Evolutionary conservation across 1,140 invertebrate genomes (phyloP).

Genomic region (Himalopsyche phryganea): DNA sequence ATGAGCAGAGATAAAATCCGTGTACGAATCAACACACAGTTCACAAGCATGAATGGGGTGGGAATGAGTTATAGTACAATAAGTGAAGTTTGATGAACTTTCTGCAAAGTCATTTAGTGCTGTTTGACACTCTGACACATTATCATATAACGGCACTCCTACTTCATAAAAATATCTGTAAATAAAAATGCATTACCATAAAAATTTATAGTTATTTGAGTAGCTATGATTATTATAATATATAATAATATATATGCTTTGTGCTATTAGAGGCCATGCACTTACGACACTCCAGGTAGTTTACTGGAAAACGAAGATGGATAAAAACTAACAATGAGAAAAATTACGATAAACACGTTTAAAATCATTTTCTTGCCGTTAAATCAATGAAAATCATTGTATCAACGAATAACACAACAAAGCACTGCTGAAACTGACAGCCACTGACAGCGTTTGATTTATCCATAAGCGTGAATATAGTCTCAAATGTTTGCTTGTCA

Average conservation of each 20-base stretch:
- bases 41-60: conserved; percentile 54
- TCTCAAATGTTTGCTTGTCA: too few relatives aligned
- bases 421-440: not conserved
- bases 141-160: not conserved
- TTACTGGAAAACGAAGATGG: too few relatives aligned
- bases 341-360: not conserved
- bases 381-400: not conserved
- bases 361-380: too few relatives aligned
- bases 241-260: too few relatives aligned
- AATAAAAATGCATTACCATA: conserved; percentile 3
- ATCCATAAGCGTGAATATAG: not conserved
- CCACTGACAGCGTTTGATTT: not conserved
- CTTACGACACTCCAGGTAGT: too few relatives aligned
- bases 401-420: not conserved
- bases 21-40: conserved; percentile 51
- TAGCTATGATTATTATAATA: too few relatives aligned
- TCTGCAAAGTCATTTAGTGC: conserved; percentile 47
- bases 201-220: too few relatives aligned
- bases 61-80: conserved; percentile 52
- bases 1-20: conserved; percentile 47
- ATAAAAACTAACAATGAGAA: too few relatives aligned
- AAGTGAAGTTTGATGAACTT: conserved; percentile 49
- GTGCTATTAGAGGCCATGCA: too few relatives aligned
- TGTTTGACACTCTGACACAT: conserved; percentile 36
- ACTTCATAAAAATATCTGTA: conserved; percentile 21